Conservation (phyloP, 2,888 invertebrate genomes). For the Lumbricus terrestris region DNA sequence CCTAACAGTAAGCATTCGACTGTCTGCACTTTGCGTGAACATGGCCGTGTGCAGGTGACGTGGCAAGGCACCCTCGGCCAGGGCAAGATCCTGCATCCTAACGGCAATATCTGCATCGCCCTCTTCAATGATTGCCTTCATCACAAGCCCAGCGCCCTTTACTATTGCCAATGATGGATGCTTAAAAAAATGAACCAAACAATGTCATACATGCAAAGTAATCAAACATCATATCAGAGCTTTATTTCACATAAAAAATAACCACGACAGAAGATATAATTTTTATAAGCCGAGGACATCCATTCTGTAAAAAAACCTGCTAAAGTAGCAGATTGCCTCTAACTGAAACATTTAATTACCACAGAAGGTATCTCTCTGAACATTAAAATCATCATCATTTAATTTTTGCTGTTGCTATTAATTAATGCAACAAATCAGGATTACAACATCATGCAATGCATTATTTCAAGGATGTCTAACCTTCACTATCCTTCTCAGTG, state of each 20-base stretch:
- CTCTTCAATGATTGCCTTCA: conserved; percentile 96
- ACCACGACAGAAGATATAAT: not conserved
- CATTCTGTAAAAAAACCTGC: not conserved
- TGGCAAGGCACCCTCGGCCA: conserved; percentile 93
- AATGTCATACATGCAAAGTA: not conserved
- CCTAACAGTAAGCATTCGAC: conserved; percentile 75
- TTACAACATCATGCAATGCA: no score
- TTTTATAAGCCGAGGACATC: not conserved
- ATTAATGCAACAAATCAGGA: no score
- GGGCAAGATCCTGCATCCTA: conserved; percentile 90
- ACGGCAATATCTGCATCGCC: conserved; percentile 86
- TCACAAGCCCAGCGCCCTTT: conserved; percentile 94
- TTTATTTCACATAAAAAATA: not conserved
- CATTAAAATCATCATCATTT: no score
- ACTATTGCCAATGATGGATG: conserved; percentile 97
- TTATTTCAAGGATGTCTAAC: no score
- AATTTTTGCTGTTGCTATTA: no score
- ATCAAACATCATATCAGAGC: not conserved
- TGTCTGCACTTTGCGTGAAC: conserved; percentile 77
- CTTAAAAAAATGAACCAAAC: conserved; percentile 61
- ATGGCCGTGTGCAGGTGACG: conserved; percentile 86
- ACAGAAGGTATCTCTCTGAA: no score
- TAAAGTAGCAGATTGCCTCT: not conserved
- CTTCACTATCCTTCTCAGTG: no score
- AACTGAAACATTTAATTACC: not conserved